phyloP scores from a whole-genome alignment of 2,888 invertebrate genomes.

The Ectobius pallidus region DNA sequence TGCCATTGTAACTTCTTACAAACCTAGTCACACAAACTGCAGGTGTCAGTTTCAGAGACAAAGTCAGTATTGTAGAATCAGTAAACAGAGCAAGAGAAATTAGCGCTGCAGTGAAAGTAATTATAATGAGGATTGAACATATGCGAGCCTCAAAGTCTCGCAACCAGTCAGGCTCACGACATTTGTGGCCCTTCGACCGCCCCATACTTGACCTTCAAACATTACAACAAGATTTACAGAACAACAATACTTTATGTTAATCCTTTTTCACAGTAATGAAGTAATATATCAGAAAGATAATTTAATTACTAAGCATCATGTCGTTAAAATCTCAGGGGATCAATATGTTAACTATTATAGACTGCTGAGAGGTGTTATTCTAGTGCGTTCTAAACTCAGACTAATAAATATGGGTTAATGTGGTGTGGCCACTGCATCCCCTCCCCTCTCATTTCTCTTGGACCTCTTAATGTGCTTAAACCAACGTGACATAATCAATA shows the following conservation, averaged over 20 bases:
- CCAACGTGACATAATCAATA: constrained; percentile 25
- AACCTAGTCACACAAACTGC: constrained; percentile 42
- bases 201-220: constrained; percentile 6
- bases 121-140: constrained; percentile 43
- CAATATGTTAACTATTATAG: too few species aligned
- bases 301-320: too few species aligned
- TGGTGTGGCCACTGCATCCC: constrained; percentile 2
- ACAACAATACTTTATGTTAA: neutral
- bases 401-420: constrained; percentile 9
- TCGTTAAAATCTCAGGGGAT: too few species aligned
- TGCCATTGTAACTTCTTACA: constrained; percentile 43
- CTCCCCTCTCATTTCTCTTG: neutral
- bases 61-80: constrained; percentile 48
- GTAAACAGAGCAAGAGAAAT: constrained; percentile 45
- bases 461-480: constrained; percentile 13
- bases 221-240: neutral
- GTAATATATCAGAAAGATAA: neutral
- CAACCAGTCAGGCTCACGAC: constrained; percentile 37
- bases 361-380: neutral
- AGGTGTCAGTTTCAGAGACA: constrained; percentile 43
- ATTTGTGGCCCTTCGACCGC: neutral
- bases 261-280: neutral
- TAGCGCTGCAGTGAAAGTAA: constrained; percentile 41
- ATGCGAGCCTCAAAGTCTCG: constrained; percentile 43
- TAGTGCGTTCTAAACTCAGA: neutral